Conservation (phyloP, 1,140 invertebrate species). For the Zelostemma sp. region DNA sequence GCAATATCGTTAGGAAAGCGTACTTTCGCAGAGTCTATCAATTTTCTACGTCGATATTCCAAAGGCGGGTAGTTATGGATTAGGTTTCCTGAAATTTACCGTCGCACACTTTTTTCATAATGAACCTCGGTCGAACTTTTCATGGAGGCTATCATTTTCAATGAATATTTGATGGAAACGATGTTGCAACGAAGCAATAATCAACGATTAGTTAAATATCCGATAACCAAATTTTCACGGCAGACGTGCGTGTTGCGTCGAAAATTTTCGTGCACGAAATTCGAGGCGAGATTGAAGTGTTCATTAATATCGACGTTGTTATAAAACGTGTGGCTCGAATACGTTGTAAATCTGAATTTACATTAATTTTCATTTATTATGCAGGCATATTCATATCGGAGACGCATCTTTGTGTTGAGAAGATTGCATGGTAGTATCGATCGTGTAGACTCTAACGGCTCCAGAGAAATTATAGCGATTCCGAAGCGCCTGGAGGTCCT, state of each 20-base stretch:
- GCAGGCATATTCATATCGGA: conserved; percentile 34
- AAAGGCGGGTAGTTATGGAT: neutral
- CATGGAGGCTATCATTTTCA: no score
- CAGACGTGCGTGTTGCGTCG: conserved; percentile 23
- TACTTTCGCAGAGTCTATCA: neutral
- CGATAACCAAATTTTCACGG: conserved; percentile 7
- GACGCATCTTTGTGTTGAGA: conserved; percentile 31
- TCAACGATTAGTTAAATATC: neutral
- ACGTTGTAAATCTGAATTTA: conserved; percentile 33
- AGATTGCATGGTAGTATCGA: conserved; percentile 43
- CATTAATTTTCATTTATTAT: conserved; percentile 44
- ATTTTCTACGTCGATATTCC: neutral
- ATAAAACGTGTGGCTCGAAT: conserved; percentile 28
- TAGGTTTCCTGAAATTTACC: no score
- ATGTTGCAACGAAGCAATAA: no score
- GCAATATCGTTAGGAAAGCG: conserved; percentile 27
- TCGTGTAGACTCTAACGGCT: conserved; percentile 28
- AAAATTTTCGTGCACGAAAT: conserved; percentile 43
- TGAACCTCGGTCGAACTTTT: neutral
- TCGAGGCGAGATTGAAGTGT: conserved; percentile 12
- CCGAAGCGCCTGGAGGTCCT: conserved; percentile 38
- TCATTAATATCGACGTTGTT: conserved; percentile 23
- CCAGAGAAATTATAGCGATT: conserved; percentile 53
- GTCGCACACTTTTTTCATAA: neutral
- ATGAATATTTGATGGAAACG: conserved; percentile 17